Evolutionary conservation across 1,140 invertebrate genomes (phyloP).

Genomic region (Polyergus mexicanus): DNA sequence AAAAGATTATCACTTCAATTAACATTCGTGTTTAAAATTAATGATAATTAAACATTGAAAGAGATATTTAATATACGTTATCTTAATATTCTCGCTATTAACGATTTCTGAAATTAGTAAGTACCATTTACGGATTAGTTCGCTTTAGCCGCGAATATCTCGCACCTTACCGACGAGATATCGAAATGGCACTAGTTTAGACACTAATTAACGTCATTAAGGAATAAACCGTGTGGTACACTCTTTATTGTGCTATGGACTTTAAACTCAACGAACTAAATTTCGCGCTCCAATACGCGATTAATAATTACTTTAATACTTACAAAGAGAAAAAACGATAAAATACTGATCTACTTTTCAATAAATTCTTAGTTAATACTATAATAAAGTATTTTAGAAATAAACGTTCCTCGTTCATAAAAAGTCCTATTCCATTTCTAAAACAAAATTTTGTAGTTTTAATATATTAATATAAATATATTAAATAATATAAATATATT

Average conservation of each 20-base stretch:
- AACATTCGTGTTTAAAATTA: background rate
- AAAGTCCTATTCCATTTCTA: background rate
- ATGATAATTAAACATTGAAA: background rate
- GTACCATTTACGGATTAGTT: background rate
- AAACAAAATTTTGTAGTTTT: background rate
- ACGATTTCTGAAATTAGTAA: background rate
- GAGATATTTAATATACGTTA: background rate
- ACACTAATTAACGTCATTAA: conserved; percentile 35
- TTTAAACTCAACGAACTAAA: conserved; percentile 40
- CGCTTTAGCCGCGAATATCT: background rate
- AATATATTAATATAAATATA: background rate
- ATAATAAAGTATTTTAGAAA: background rate
- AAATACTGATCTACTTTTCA: background rate
- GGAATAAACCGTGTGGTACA: background rate
- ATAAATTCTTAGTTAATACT: background rate
- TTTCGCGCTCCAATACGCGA: conserved; percentile 42
- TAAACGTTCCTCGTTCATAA: background rate
- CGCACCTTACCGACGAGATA: background rate
- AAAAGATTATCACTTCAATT: conserved; percentile 3
- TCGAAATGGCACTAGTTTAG: conserved; percentile 22
- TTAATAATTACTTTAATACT: conserved; percentile 22
- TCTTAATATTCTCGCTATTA: background rate
- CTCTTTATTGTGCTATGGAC: conserved; percentile 3
- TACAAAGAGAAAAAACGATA: background rate
- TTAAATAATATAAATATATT: no score